phyloP scores from a whole-genome alignment of 2,797 vertebrate species.

The Siniperca undulata region DNA sequence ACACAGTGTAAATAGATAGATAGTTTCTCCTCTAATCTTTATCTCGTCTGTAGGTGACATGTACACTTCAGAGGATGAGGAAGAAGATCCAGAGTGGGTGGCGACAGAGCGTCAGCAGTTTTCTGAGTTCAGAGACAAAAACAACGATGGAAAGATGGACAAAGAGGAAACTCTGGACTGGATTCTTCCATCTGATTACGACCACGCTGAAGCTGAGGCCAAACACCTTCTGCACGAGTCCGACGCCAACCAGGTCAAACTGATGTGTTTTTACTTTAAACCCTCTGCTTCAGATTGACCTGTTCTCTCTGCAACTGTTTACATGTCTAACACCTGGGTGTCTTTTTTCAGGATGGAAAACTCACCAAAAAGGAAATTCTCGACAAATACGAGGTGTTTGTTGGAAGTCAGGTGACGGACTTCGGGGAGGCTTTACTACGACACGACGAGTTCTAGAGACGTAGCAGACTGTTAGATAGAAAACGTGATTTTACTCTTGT shows the following conservation, averaged over 20 bases:
- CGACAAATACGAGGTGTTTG: slow-evolving; percentile 92
- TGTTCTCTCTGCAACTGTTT: not conserved
- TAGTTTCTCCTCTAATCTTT: not conserved
- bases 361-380: slow-evolving; percentile 91
- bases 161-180: slow-evolving; percentile 94
- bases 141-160: slow-evolving; percentile 95
- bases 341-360: slow-evolving; percentile 88
- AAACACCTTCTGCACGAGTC: slow-evolving; percentile 93
- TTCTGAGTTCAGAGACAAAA: slow-evolving; percentile 92
- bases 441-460: slow-evolving; percentile 91
- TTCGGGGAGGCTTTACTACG: slow-evolving; percentile 92
- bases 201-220: slow-evolving; percentile 92
- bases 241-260: slow-evolving; percentile 89
- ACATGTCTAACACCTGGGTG: not conserved
- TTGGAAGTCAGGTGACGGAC: slow-evolving; percentile 95
- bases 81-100: slow-evolving; percentile 93
- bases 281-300: too few relatives aligned
- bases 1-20: not conserved
- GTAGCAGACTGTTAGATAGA: not conserved
- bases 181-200: slow-evolving; percentile 93
- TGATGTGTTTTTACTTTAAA: too few relatives aligned
- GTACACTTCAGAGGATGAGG: slow-evolving; percentile 87
- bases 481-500: slow-evolving; percentile 4
- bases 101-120: slow-evolving; percentile 92
- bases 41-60: slow-evolving; percentile 87